Percentiles rank a stretch among this genome's conserved stretches.
These are phyloP conservation scores for Carettochelys insculpta DNA, from an alignment of 2,113 vertebrate species.

Conservation along the genomic window DNA sequence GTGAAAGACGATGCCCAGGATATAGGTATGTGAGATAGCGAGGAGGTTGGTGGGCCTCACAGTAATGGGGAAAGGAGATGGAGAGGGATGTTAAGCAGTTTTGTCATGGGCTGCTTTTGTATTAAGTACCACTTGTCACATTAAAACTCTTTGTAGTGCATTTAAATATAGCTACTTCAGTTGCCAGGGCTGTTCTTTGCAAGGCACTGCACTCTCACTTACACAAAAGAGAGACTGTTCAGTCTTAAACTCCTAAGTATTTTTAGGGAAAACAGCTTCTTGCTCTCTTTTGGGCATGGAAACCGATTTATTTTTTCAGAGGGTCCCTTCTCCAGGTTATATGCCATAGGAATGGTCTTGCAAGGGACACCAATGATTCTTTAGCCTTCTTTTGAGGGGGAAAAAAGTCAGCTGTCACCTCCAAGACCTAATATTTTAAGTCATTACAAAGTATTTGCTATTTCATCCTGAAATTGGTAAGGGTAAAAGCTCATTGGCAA, in stretches of 20 bases:
- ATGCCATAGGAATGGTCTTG: not conserved
- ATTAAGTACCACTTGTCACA: rapidly evolving
- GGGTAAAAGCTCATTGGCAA: not conserved
- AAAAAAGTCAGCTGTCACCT: not conserved
- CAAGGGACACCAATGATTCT: not conserved
- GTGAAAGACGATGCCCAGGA: slow-evolving; percentile 33
- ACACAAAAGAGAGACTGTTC: not conserved
- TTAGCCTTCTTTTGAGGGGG: not conserved
- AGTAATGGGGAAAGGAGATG: not conserved
- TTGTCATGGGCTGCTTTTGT: slow-evolving; percentile 9
- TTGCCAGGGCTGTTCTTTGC: slow-evolving; percentile 1
- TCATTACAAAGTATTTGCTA: not conserved
- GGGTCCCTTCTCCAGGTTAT: not conserved
- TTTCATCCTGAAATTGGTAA: not conserved
- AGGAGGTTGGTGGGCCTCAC: not conserved
- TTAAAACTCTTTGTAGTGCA: not conserved
- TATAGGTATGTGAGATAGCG: not conserved
- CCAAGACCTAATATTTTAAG: slow-evolving; percentile 1
- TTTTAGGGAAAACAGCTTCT: slow-evolving; percentile 48
- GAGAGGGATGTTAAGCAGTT: not conserved
- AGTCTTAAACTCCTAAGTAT: slow-evolving; percentile 4
- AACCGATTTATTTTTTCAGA: not conserved
- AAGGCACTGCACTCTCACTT: not conserved
- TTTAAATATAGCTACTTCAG: not conserved
- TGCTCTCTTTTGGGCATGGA: slow-evolving; percentile 36